Evolutionary conservation across 2,113 vertebrate species (phyloP).

Genomic region (Grus americana): DNA sequence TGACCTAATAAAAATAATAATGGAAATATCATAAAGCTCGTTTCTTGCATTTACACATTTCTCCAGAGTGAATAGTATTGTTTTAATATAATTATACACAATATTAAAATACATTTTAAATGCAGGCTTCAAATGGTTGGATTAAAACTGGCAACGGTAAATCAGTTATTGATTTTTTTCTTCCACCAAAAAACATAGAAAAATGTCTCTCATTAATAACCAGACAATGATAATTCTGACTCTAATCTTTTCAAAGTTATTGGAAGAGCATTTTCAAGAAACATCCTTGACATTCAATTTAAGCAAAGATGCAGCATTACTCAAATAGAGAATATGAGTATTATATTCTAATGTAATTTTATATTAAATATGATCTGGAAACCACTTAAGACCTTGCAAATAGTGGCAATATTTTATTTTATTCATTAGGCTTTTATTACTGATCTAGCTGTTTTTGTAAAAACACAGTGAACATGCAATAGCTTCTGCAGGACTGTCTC

Average conservation of each 20-base stretch:
- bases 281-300: neutral
- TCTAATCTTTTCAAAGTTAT: neutral
- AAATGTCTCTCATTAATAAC: neutral
- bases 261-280: neutral
- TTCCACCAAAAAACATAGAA: neutral
- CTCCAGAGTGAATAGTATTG: neutral
- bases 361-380: neutral
- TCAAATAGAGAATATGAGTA: neutral
- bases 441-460: neutral
- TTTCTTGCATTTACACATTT: neutral
- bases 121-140: neutral
- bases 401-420: neutral
- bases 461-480: neutral
- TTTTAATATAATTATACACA: neutral
- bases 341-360: neutral
- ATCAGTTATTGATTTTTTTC: neutral
- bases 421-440: neutral
- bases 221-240: neutral
- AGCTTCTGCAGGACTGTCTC: neutral
- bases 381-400: neutral
- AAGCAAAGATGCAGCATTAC: neutral
- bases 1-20: conserved; percentile 77
- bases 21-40: neutral
- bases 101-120: neutral
- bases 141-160: neutral